Conservation (phyloP, 1,140 invertebrate species). For the Epicauta chinensis region DNA sequence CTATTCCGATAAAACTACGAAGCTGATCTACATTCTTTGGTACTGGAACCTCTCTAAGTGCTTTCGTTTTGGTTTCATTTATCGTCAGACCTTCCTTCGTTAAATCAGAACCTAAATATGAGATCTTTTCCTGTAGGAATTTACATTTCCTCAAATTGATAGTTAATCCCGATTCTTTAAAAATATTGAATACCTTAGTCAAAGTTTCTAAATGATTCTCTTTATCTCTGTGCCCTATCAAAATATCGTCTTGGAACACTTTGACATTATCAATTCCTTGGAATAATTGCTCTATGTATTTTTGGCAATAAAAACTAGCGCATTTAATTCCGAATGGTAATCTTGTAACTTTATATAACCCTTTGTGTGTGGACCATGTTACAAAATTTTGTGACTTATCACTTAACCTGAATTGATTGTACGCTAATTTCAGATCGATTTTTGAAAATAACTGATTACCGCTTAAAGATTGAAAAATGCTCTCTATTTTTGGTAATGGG, state of each 20-base stretch:
- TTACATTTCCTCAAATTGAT: slow-evolving; percentile 24
- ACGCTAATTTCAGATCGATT: slow-evolving; percentile 22
- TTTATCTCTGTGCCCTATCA: slow-evolving; percentile 24
- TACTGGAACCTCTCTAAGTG: slow-evolving; percentile 33
- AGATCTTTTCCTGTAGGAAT: slow-evolving; percentile 19
- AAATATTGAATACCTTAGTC: slow-evolving; percentile 19
- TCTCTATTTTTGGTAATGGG: slow-evolving; percentile 24
- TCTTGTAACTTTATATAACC: slow-evolving; percentile 25
- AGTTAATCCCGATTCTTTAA: slow-evolving; percentile 23
- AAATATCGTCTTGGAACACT: slow-evolving; percentile 32
- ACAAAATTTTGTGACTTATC: slow-evolving; percentile 13
- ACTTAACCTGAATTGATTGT: slow-evolving; percentile 14
- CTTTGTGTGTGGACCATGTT: slow-evolving; percentile 23
- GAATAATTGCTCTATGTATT: slow-evolving; percentile 37
- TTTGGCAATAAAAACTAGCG: slow-evolving; percentile 38
- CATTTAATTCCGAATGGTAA: slow-evolving; percentile 19
- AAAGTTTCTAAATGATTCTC: slow-evolving; percentile 23
- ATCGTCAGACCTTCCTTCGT: slow-evolving; percentile 30
- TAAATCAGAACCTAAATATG: slow-evolving; percentile 26
- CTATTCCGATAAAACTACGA: slow-evolving; percentile 36
- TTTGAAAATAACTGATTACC: slow-evolving; percentile 15
- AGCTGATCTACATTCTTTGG: slow-evolving; percentile 38
- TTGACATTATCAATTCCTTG: slow-evolving; percentile 19
- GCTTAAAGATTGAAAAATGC: slow-evolving; percentile 21
- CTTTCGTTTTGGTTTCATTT: slow-evolving; percentile 22